Conservation (phyloP, 2,113 vertebrate genomes). For the Upupa epops region DNA sequence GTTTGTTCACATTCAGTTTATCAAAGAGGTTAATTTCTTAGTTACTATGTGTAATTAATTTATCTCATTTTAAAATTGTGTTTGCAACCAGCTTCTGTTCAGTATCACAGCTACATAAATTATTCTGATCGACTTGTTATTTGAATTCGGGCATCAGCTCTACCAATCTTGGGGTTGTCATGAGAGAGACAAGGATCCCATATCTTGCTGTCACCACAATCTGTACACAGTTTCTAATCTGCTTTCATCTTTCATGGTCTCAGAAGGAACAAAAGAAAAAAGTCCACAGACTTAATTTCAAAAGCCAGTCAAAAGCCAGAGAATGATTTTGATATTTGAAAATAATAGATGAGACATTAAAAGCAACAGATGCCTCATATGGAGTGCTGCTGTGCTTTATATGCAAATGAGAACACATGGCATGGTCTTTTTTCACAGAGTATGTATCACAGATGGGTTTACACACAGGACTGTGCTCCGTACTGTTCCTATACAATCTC, state of each 20-base stretch:
- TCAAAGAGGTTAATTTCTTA: conserved; percentile 4
- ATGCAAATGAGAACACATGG: background rate
- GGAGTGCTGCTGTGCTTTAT: background rate
- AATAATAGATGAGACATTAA: background rate
- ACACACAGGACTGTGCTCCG: background rate
- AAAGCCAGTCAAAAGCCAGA: background rate
- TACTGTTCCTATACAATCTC: background rate
- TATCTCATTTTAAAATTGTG: background rate
- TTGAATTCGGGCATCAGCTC: background rate
- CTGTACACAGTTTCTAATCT: conserved; percentile 16
- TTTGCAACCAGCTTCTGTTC: background rate
- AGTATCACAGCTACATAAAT: background rate
- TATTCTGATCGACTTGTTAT: background rate
- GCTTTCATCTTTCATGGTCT: background rate
- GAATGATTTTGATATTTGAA: conserved; percentile 11
- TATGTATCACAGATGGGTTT: background rate
- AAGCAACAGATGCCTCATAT: conserved; percentile 26
- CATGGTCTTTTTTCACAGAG: background rate
- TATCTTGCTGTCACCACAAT: conserved; percentile 18
- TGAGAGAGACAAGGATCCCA: background rate
- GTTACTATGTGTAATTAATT: conserved; percentile 13
- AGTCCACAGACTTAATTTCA: background rate
- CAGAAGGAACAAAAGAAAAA: conserved; percentile 9
- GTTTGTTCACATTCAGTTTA: background rate
- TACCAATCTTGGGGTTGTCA: background rate